Base-by-base conservation (phyloP, 2,113 vertebrate species). In the Hymenochirus boettgeri region DNA sequence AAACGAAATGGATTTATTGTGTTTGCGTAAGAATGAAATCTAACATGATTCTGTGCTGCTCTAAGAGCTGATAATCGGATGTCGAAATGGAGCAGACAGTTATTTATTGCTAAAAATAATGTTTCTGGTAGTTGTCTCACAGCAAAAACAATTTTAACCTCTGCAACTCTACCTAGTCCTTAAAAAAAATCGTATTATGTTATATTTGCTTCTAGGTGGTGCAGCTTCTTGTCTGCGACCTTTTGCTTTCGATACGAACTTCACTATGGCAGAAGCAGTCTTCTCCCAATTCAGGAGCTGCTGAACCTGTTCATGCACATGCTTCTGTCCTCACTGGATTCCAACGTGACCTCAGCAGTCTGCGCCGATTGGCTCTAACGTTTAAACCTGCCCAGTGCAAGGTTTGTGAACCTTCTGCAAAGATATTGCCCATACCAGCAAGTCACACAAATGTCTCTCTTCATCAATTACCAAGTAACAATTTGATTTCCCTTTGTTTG, bases 301-400 rank as follows among this genome's bases (percentile, higher is more conserved):
- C 92, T 1, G 96, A 98, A 71, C 85, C 91, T 2, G 89, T 91
- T 75, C 96, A 90, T 0, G 90, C 92, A 1, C 92, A 91, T 0
- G 87, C 90, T 1, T 76, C 90, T 0, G 91, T 96, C 74, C 76
- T 99, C 75, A 89, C 94, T 0, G 96, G 96, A 63, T 99, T 99
- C 83, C 96, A 98, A 77, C 87, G 92, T 0, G 96, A 98, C 81
- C 92, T 99, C 2, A 94, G 94, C 70, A 91, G 92, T 19, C 83
- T 99, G 54, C 85, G 96, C 65, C 91, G 89, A 71, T 86, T 99
- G 69, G 93, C 91, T 1, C 92, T 98, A 46, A 79, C 85, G 74
- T 94, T 93, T 86, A 85, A 91, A 69, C 91, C 91, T 0, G 92
- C 93, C 0, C 96, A 99, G 33, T 91, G 90, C 80, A 99, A 97